phyloP scores from a whole-genome alignment of 2,888 invertebrate genomes.

The Conistra vaccinii region DNA sequence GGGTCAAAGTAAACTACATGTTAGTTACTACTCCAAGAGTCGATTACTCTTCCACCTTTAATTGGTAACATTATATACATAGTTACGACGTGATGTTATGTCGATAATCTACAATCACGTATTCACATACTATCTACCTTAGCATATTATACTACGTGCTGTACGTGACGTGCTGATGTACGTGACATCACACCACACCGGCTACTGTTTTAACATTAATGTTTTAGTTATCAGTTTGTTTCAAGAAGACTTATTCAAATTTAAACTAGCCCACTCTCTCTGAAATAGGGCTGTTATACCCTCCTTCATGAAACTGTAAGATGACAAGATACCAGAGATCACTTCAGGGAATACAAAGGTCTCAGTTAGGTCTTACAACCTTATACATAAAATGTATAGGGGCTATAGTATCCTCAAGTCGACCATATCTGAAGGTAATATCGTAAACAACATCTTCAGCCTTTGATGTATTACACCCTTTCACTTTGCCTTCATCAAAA shows the following conservation, averaged over 20 bases:
- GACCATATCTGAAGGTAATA: slow-evolving; percentile 21
- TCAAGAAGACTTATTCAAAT: slow-evolving; percentile 19
- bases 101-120: too few relatives aligned
- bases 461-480: slow-evolving; percentile 4
- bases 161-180: too few relatives aligned
- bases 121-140: too few relatives aligned
- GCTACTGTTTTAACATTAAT: not conserved
- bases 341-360: slow-evolving; percentile 46
- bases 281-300: slow-evolving; percentile 25
- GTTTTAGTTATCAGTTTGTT: slow-evolving; percentile 18
- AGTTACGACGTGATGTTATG: too few relatives aligned
- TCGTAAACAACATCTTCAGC: slow-evolving; percentile 26
- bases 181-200: too few relatives aligned
- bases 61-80: too few relatives aligned
- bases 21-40: too few relatives aligned
- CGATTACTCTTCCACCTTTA: too few relatives aligned
- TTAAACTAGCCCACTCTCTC: slow-evolving; percentile 15
- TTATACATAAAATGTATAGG: slow-evolving; percentile 33
- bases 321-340: slow-evolving; percentile 46
- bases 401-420: slow-evolving; percentile 19
- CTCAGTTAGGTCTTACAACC: slow-evolving; percentile 39
- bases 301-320: slow-evolving; percentile 40
- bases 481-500: slow-evolving; percentile 38
- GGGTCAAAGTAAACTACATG: too few relatives aligned
- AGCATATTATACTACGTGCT: too few relatives aligned